These are phyloP conservation scores for Frankliniella fusca DNA, from an alignment of 2,888 invertebrate species.

Conservation along the genomic window DNA sequence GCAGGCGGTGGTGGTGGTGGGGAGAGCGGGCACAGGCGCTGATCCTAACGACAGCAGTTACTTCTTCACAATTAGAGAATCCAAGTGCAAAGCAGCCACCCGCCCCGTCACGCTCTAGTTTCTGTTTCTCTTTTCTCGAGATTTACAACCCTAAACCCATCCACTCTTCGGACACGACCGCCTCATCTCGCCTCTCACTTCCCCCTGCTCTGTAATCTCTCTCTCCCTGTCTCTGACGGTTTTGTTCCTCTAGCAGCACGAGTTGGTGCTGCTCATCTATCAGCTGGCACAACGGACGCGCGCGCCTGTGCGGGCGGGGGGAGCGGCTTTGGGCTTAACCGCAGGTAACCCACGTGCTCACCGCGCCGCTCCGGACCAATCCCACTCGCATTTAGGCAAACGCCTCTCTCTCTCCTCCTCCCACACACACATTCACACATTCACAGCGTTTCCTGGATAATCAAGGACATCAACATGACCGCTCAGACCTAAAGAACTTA, in stretches of 20 bases:
- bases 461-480: constrained; percentile 28
- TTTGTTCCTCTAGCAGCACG: too few relatives aligned
- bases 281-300: too few relatives aligned
- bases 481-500: too few relatives aligned
- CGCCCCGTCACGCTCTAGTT: neutral
- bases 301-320: neutral
- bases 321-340: neutral
- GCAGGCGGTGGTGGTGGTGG: too few relatives aligned
- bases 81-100: neutral
- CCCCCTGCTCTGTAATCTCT: neutral
- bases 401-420: neutral
- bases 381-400: neutral
- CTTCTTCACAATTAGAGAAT: neutral
- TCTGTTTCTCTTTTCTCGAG: too few relatives aligned
- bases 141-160: too few relatives aligned
- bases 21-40: too few relatives aligned
- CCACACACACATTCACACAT: constrained; percentile 30
- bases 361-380: neutral
- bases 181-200: neutral
- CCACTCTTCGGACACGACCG: too few relatives aligned
- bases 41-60: too few relatives aligned
- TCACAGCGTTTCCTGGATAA: constrained; percentile 18
- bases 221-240: neutral
- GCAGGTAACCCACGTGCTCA: neutral
- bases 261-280: too few relatives aligned